Evolutionary conservation across 2,888 invertebrate genomes (phyloP).

Genomic region (Luperina testacea): DNA sequence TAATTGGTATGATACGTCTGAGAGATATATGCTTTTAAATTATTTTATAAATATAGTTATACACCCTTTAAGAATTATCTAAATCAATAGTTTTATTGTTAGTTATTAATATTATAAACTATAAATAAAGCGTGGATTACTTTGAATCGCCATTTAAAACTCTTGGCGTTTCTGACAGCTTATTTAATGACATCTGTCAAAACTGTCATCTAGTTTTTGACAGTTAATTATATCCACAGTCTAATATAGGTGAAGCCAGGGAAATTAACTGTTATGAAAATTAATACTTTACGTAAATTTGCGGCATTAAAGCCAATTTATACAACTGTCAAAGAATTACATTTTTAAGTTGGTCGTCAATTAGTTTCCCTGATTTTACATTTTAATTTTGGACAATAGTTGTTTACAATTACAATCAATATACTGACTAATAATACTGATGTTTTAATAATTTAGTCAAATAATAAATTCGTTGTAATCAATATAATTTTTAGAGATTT

Average conservation of each 20-base stretch:
- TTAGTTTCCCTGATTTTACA: neutral
- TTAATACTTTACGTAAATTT: neutral
- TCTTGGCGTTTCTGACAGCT: neutral
- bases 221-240: neutral
- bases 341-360: neutral
- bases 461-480: conserved; percentile 1
- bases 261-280: neutral
- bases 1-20: neutral
- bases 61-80: conserved; percentile 7
- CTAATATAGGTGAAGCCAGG: neutral
- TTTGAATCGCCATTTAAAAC: neutral
- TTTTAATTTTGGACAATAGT: conserved; percentile 9
- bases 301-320: neutral
- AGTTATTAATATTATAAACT: neutral
- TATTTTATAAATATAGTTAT: conserved; percentile 16
- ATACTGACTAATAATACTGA: conserved; percentile 21
- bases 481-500: neutral
- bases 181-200: neutral
- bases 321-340: neutral
- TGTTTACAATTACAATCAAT: conserved; percentile 1
- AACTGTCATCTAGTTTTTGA: neutral
- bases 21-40: conserved; percentile 16
- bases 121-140: neutral
- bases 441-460: neutral
- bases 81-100: conserved; percentile 1